These are phyloP conservation scores for Chaetodon trifascialis DNA, from an alignment of 2,113 vertebrate species.

Conservation along the genomic window DNA sequence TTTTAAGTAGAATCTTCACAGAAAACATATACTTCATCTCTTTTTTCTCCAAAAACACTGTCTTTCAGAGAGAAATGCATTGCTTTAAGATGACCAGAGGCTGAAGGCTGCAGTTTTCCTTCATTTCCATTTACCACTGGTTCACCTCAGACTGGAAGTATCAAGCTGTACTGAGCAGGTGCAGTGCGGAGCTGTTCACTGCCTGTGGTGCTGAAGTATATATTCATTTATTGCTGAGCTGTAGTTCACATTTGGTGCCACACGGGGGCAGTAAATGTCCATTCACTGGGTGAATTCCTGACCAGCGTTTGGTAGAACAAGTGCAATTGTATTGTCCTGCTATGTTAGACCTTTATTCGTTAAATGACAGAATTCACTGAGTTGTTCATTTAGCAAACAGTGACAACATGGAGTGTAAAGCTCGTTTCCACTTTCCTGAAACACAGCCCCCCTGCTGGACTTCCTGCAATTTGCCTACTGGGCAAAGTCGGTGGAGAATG, in stretches of 20 bases:
- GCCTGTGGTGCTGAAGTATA: slow-evolving; percentile 67
- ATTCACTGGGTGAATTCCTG: not conserved
- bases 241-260: slow-evolving; percentile 26
- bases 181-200: slow-evolving; percentile 59
- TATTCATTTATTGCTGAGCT: not conserved
- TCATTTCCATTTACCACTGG: not conserved
- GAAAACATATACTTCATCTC: not conserved
- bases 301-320: not conserved
- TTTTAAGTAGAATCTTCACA: not conserved
- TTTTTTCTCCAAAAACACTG: not conserved
- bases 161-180: not conserved
- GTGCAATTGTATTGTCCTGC: not conserved
- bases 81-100: not conserved
- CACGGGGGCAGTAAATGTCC: slow-evolving; percentile 29
- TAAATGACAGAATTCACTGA: not conserved
- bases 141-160: not conserved
- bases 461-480: no score
- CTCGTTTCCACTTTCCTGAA: not conserved
- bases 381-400: not conserved
- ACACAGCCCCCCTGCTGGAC: no score
- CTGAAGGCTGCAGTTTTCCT: not conserved
- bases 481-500: no score
- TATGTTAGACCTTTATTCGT: not conserved
- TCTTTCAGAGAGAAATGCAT: not conserved
- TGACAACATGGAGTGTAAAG: not conserved